Evolutionary conservation across 2,888 invertebrate genomes (phyloP).

Genomic region (Idaea straminata): DNA sequence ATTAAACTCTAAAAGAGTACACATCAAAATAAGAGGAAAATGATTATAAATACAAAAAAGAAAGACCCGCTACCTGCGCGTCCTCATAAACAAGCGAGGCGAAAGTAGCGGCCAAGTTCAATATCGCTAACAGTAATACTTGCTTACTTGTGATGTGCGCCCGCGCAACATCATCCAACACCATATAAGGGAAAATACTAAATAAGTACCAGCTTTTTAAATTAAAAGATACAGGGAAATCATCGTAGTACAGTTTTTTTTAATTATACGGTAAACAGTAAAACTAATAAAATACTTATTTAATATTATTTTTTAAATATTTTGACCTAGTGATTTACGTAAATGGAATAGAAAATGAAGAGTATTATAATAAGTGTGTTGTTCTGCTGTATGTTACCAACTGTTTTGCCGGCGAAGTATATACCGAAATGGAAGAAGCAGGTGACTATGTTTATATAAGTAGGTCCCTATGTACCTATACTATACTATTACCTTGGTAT

Average conservation of each 20-base stretch:
- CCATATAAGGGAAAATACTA: slow-evolving; percentile 8
- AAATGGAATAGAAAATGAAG: slow-evolving; percentile 40
- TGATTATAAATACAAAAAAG: neutral
- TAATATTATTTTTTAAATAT: too few relatives aligned
- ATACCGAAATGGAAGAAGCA: slow-evolving; percentile 91
- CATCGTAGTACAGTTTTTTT: neutral
- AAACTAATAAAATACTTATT: too few relatives aligned
- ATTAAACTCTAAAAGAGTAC: too few relatives aligned
- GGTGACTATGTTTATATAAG: slow-evolving; percentile 53
- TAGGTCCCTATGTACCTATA: neutral
- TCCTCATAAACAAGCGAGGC: slow-evolving; percentile 56
- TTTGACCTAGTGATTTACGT: slow-evolving; percentile 24
- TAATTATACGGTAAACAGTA: too few relatives aligned
- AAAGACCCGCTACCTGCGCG: slow-evolving; percentile 33
- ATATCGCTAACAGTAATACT: slow-evolving; percentile 70
- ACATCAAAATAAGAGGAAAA: neutral
- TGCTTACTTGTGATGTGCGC: slow-evolving; percentile 28
- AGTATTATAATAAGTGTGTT: slow-evolving; percentile 38
- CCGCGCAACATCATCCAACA: slow-evolving; percentile 35
- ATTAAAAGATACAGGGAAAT: too few relatives aligned
- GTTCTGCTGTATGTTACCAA: slow-evolving; percentile 48
- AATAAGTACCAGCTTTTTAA: slow-evolving; percentile 13
- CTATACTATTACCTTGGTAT: neutral
- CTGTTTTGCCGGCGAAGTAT: slow-evolving; percentile 75
- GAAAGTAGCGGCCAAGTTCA: slow-evolving; percentile 77